Conservation (phyloP, 2,797 vertebrate species). For the Alectoris magna region DNA sequence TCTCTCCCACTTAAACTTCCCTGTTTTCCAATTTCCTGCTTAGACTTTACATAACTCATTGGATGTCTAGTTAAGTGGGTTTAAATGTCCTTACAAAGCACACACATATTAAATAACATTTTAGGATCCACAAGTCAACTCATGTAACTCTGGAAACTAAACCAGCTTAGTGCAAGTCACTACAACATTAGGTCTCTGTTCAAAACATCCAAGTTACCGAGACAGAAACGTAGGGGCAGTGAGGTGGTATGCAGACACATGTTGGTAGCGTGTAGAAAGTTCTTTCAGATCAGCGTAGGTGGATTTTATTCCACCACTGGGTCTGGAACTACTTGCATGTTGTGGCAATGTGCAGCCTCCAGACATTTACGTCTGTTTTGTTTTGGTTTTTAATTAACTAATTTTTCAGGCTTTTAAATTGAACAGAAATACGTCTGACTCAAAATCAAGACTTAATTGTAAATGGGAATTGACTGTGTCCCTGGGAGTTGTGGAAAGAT, state of each 20-base stretch:
- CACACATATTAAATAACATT: not conserved
- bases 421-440: not conserved
- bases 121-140: not conserved
- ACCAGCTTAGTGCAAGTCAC: not conserved
- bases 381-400: not conserved
- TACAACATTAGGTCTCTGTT: not conserved
- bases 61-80: not conserved
- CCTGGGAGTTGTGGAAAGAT: slow-evolving; percentile 9
- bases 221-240: not conserved
- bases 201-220: not conserved
- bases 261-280: not conserved
- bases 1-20: not conserved
- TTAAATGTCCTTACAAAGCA: not conserved
- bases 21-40: not conserved
- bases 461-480: slow-evolving; percentile 20
- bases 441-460: not conserved
- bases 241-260: not conserved
- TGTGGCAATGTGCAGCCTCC: not conserved
- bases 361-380: not conserved
- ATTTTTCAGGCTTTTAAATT: slow-evolving; percentile 1
- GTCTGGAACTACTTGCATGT: not conserved
- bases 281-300: not conserved
- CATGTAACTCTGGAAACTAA: not conserved
- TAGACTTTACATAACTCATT: not conserved
- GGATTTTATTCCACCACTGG: not conserved